These are phyloP conservation scores for Ahaetulla prasina DNA, from an alignment of 2,113 vertebrate species.

Conservation along the genomic window DNA sequence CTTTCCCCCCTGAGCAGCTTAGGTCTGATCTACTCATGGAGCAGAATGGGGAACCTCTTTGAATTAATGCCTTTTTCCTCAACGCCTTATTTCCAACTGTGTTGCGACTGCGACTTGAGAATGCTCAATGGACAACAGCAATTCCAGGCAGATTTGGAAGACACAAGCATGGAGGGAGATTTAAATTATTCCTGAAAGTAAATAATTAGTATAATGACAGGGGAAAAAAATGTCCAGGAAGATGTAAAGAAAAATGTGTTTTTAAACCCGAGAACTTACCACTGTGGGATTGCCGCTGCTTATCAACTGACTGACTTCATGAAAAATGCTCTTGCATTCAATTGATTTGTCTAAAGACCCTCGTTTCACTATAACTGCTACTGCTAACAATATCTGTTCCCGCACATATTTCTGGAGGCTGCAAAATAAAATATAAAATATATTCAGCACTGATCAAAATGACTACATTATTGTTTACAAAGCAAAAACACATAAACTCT, in stretches of 20 bases:
- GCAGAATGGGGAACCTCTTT: neutral
- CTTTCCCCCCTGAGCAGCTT: neutral
- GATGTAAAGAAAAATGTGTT: neutral
- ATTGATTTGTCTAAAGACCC: slow-evolving; percentile 96
- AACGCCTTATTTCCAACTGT: neutral
- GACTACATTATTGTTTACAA: neutral
- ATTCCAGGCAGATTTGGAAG: neutral
- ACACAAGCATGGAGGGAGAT: neutral
- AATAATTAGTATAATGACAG: neutral
- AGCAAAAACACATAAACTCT: neutral
- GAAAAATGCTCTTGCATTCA: slow-evolving; percentile 96
- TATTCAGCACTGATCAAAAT: slow-evolving; percentile 16
- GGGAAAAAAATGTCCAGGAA: neutral
- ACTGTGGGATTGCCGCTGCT: slow-evolving; percentile 94
- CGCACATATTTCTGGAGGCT: slow-evolving; percentile 98
- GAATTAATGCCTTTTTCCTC: neutral
- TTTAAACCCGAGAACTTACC: slow-evolving; percentile 73
- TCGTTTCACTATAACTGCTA: slow-evolving; percentile 96
- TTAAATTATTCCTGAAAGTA: neutral
- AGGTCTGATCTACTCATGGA: neutral
- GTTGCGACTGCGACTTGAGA: neutral
- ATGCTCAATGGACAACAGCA: neutral
- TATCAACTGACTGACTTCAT: slow-evolving; percentile 96
- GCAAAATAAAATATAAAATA: slow-evolving; percentile 52
- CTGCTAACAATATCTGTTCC: slow-evolving; percentile 95